phyloP scores from a whole-genome alignment of 2,113 vertebrate species.

The Leucopternis melanops region DNA sequence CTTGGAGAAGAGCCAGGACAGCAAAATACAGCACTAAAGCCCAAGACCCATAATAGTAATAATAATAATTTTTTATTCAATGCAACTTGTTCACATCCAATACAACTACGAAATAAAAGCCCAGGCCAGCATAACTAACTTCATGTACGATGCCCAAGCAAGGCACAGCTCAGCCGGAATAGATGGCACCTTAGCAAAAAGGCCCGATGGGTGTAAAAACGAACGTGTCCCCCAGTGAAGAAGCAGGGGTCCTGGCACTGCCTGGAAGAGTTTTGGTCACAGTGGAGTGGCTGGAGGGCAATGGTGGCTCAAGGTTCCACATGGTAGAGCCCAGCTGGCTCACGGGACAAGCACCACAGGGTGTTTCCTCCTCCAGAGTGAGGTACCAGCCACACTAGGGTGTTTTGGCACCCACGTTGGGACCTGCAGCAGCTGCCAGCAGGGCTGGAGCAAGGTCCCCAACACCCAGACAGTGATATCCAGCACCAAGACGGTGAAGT shows the following conservation, averaged over 20 bases:
- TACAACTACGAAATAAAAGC: not conserved
- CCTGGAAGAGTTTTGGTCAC: not conserved
- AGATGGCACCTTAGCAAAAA: not conserved
- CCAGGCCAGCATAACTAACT: not conserved
- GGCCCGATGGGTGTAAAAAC: not conserved
- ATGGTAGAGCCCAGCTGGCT: not conserved
- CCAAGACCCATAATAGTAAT: no score
- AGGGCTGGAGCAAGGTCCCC: not conserved
- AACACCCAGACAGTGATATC: not conserved
- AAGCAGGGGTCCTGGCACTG: not conserved
- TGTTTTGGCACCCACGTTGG: not conserved
- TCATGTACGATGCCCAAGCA: rapidly evolving
- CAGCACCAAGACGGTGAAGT: not conserved
- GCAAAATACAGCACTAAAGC: not conserved
- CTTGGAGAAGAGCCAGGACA: not conserved
- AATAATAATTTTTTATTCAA: not conserved
- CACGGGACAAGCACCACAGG: rapidly evolving
- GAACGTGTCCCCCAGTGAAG: rapidly evolving
- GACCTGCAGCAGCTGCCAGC: not conserved
- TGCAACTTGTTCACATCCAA: not conserved
- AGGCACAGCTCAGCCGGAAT: not conserved
- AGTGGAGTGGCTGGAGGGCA: not conserved
- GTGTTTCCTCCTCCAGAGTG: not conserved
- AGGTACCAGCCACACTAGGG: not conserved
- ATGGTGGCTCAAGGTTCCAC: not conserved